Evolutionary conservation across 2,888 invertebrate species (phyloP).

Genomic region (Oscheius sp.): DNA sequence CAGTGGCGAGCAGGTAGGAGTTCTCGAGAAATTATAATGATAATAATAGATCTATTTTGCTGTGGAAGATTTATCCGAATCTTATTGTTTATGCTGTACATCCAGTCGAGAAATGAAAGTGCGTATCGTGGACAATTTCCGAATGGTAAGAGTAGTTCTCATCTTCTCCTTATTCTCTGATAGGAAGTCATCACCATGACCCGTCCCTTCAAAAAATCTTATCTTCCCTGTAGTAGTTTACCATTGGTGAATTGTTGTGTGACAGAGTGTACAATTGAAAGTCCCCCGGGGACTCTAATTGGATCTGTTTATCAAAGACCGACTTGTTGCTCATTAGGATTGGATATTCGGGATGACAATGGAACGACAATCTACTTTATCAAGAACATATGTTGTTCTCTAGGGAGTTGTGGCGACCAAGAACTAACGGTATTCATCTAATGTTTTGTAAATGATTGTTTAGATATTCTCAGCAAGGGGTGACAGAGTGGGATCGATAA

Average conservation of each 20-base stretch:
- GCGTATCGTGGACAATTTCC: slow-evolving; percentile 71
- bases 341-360: slow-evolving; percentile 37
- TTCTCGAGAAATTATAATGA: too few relatives aligned
- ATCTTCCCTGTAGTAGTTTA: slow-evolving; percentile 81
- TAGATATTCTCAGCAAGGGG: neutral
- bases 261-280: neutral
- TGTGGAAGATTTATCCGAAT: slow-evolving; percentile 71
- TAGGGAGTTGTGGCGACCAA: slow-evolving; percentile 43
- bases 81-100: slow-evolving; percentile 71
- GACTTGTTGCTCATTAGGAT: slow-evolving; percentile 39
- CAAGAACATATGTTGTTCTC: slow-evolving; percentile 45
- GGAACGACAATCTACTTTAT: slow-evolving; percentile 30
- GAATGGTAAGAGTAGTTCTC: slow-evolving; percentile 35
- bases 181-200: slow-evolving; percentile 84
- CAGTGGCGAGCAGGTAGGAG: too few relatives aligned
- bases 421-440: slow-evolving; percentile 45
- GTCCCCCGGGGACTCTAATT: slow-evolving; percentile 8
- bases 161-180: neutral
- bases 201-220: slow-evolving; percentile 85
- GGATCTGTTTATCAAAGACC: slow-evolving; percentile 41
- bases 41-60: slow-evolving; percentile 63
- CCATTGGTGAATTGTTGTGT: slow-evolving; percentile 73
- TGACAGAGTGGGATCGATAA: slow-evolving; percentile 44
- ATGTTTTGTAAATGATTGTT: neutral
- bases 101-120: slow-evolving; percentile 71